Evolutionary conservation across 2,888 invertebrate species (phyloP), one percentile per base, ranked within the genome.

Genomic region (Mythimna ferrago): DNA sequence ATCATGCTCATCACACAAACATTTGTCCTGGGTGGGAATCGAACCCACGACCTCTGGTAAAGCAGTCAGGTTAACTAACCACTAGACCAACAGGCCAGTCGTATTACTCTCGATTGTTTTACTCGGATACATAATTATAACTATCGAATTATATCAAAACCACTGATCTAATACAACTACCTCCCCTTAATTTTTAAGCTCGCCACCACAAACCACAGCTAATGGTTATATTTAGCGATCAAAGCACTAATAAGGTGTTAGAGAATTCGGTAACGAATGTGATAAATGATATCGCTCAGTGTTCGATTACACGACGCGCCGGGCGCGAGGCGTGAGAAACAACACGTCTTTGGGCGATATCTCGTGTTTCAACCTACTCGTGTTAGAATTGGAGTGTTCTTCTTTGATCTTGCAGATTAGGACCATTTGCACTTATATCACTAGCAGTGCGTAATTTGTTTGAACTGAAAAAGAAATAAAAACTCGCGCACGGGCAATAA

Each of bases 281-380:
- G 94, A 92, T 93, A 94, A 93, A 94, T 92, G 93, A 94, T 93
- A 93, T 90, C 84, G 84, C 83, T 86, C 80, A 89, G 91, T 92
- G 87, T 94, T 87, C 73, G 86, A 89, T 93, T 92, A 90, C 92
- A 83, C 87, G 74, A 75, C 73, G 87, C 84, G 86, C 86, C 85
- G 81, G 87, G 89, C 93, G 93, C 93, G 94, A 80, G 87, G 89
- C 93, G 93, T 94, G 94, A 93, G 94, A 94, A 94, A 88, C 83
- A 85, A 87, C 87, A 87, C 88, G 89, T 80, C 88, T 89, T 92
- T 89, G 88, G 88, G 88, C 85, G 87, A 84, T 86, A 86, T 89
- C 90, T 94, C 91, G 84, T 81, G 87, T 94, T 94, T 88, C 94
- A 89, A 86, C 86, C 80, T 85, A 87, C 88, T 88, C 83, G 87